A percentile compares a stretch with the other conserved stretches of the same genome.
Conservation (phyloP, 2,888 invertebrate genomes). For the Parnassius mnemosyne region DNA sequence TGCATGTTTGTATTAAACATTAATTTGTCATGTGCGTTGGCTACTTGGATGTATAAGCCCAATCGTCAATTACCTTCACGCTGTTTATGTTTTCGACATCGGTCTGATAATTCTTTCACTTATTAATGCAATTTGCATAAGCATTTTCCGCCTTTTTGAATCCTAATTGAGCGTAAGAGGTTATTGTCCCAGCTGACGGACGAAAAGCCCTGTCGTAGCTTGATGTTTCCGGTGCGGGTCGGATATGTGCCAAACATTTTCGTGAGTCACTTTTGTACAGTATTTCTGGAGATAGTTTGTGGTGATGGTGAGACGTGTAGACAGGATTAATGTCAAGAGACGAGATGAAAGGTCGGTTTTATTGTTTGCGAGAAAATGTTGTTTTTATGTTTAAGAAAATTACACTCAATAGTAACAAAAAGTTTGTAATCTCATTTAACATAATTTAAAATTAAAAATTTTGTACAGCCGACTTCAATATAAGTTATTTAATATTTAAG, state of each 20-base stretch:
- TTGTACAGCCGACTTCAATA: too few relatives aligned
- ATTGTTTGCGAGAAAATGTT: too few relatives aligned
- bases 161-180: slow-evolving; percentile 18
- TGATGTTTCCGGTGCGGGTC: slow-evolving; percentile 9
- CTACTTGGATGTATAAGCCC: neutral
- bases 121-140: slow-evolving; percentile 22
- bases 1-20: neutral
- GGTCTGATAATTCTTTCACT: slow-evolving; percentile 4
- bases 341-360: neutral
- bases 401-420: too few relatives aligned
- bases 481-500: too few relatives aligned
- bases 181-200: slow-evolving; percentile 16
- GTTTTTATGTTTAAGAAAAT: too few relatives aligned
- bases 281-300: slow-evolving; percentile 7
- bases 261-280: slow-evolving; percentile 14
- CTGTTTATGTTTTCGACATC: neutral
- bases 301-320: neutral
- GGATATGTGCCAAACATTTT: slow-evolving; percentile 16
- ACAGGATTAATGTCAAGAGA: slow-evolving; percentile 14
- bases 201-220: neutral
- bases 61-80: neutral
- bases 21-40: neutral
- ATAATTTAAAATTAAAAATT: too few relatives aligned
- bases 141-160: slow-evolving; percentile 21
- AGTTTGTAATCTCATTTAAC: too few relatives aligned